These are phyloP conservation scores for Egretta garzetta DNA, from an alignment of 2,113 vertebrate genomes.

Conservation along the genomic window DNA sequence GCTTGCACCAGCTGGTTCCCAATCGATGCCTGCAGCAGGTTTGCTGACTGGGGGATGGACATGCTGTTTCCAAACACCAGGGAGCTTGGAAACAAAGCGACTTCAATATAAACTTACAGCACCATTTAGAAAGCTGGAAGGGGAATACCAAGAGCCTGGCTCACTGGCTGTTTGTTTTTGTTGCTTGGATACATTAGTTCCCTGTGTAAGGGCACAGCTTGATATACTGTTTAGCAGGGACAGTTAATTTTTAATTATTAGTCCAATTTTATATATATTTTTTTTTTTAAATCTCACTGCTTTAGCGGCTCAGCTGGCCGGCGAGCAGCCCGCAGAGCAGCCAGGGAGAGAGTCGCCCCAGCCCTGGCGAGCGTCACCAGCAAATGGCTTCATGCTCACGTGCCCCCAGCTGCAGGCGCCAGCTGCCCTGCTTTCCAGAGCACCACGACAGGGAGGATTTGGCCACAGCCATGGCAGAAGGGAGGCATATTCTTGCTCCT, in stretches of 20 bases:
- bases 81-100: background rate
- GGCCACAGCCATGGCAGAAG: background rate
- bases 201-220: background rate
- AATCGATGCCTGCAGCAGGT: background rate
- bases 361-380: background rate
- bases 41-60: background rate
- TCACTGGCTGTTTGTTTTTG: constrained; percentile 9
- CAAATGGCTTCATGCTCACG: background rate
- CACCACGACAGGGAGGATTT: accelerated
- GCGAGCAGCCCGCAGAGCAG: background rate
- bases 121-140: background rate
- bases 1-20: background rate
- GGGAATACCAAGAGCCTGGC: background rate
- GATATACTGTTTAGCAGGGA: background rate
- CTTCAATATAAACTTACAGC: background rate
- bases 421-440: constrained; percentile 15
- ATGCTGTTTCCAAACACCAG: background rate
- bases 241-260: background rate
- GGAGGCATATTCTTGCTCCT: background rate
- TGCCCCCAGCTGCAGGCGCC: constrained; percentile 12
- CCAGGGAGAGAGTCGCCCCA: background rate
- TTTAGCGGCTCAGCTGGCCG: background rate
- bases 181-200: background rate
- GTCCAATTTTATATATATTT: background rate
- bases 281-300: accelerated